Evolutionary conservation across 2,797 vertebrate species (phyloP), one percentile per base, ranked within the genome.

Genomic region (Podarcis siculus): DNA sequence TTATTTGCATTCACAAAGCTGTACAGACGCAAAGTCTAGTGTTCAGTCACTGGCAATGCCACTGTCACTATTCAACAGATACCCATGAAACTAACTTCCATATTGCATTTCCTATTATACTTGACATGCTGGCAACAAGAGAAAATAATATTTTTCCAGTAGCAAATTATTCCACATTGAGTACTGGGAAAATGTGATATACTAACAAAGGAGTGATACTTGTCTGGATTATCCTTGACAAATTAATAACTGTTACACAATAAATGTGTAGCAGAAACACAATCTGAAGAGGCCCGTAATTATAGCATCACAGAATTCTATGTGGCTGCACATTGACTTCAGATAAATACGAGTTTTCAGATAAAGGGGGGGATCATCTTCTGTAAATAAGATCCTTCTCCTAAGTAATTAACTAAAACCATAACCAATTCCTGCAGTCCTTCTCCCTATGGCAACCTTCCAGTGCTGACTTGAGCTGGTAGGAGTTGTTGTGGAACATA

Each of bases 331-430:
- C n/a, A 64, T 76, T 75, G 49, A 75, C 25, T 75, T 75, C 83
- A 37, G 23, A 37, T 32, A 30, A 39, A 39, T 76, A 61, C 17
- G 23, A 30, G 5, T 39, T 85, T 76, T 76, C 58, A 64, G 4
- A 19, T 85, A 42, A 76, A 37, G 1, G 5, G 15, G 49, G 1
- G 61, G 17, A 23, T 64, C 76, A 35, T 84, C 23, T 12, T 75
- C 17, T 61, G 8, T 39, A 37, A 17, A 75, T 61, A 13, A 61
- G 25, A 64, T 19, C 2, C 35, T 76, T 72, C 30, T 21, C 1
- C n/a, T 72, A 49, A 35, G 35, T 61, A 69, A 61, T 83, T 90
- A 90, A 90, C 8, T 1, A 2, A 85, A 3, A 87, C 90, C 80
- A 21, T 61, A 79, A 61, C 79, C 88, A 35, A 85, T n/a, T 30